A percentile compares a stretch with the other conserved stretches of the same genome.
These are phyloP conservation scores for Habrosyne pyritoides DNA, from an alignment of 2,888 invertebrate genomes.

Conservation along the genomic window DNA sequence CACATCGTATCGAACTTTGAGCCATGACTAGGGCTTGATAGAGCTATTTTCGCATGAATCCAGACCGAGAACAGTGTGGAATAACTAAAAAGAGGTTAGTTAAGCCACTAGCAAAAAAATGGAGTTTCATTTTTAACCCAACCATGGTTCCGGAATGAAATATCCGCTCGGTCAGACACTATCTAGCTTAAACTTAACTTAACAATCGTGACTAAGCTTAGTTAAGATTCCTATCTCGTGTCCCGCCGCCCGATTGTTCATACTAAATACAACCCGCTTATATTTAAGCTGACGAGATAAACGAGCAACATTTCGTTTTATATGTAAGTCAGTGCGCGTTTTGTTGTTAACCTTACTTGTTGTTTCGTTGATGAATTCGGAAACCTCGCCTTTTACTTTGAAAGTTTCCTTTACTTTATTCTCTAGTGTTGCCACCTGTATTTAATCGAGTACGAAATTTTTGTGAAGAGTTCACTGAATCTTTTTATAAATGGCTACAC, in stretches of 20 bases:
- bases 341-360: background rate
- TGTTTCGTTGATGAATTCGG: background rate
- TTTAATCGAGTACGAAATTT: too few relatives aligned
- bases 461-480: too few relatives aligned
- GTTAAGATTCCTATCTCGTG: constrained; percentile 76
- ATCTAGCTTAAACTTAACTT: constrained; percentile 29
- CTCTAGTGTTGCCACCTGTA: too few relatives aligned
- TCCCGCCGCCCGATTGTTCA: constrained; percentile 66
- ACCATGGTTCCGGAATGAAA: background rate
- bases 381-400: background rate
- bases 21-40: too few relatives aligned
- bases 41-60: background rate
- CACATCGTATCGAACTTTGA: too few relatives aligned
- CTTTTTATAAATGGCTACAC: background rate
- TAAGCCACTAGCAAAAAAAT: background rate
- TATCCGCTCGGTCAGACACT: background rate
- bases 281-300: constrained; percentile 10
- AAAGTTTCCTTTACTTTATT: background rate
- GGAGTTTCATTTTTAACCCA: background rate
- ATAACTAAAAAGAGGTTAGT: background rate
- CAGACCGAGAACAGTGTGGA: too few relatives aligned
- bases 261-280: constrained; percentile 51
- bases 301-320: constrained; percentile 17
- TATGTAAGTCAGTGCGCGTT: background rate
- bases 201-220: constrained; percentile 71